Conservation (phyloP, 1,140 invertebrate species). For the Archivesica marissinica region DNA sequence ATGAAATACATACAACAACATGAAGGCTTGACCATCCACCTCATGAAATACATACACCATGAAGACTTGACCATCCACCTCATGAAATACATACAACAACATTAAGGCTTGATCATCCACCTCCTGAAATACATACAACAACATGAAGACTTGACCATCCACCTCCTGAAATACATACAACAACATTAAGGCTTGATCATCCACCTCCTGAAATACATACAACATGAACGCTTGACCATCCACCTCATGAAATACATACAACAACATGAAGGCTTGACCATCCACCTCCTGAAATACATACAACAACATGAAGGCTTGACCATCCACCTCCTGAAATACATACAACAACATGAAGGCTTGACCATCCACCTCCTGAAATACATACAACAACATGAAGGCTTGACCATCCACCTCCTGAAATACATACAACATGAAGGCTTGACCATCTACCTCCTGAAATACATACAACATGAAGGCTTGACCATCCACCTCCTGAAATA, state of each 20-base stretch:
- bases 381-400: slow-evolving; percentile 90
- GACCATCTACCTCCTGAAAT: too few species aligned
- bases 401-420: slow-evolving; percentile 90
- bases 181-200: slow-evolving; percentile 86
- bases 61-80: slow-evolving; percentile 91
- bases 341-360: slow-evolving; percentile 81
- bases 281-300: too few species aligned
- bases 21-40: slow-evolving; percentile 88
- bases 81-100: slow-evolving; percentile 82
- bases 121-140: too few species aligned
- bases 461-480: slow-evolving; percentile 90
- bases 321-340: slow-evolving; percentile 88
- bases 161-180: slow-evolving; percentile 86
- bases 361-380: too few species aligned
- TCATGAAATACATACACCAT: too few species aligned
- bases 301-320: slow-evolving; percentile 90
- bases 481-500: slow-evolving; percentile 89
- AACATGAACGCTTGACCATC: slow-evolving; percentile 91
- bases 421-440: slow-evolving; percentile 79
- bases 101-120: slow-evolving; percentile 87
- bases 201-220: too few species aligned
- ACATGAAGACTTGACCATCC: slow-evolving; percentile 90
- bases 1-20: slow-evolving; percentile 76
- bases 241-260: slow-evolving; percentile 86
- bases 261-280: slow-evolving; percentile 85